Conservation (phyloP, 2,113 vertebrate species). For the Siphamia tubifer region DNA sequence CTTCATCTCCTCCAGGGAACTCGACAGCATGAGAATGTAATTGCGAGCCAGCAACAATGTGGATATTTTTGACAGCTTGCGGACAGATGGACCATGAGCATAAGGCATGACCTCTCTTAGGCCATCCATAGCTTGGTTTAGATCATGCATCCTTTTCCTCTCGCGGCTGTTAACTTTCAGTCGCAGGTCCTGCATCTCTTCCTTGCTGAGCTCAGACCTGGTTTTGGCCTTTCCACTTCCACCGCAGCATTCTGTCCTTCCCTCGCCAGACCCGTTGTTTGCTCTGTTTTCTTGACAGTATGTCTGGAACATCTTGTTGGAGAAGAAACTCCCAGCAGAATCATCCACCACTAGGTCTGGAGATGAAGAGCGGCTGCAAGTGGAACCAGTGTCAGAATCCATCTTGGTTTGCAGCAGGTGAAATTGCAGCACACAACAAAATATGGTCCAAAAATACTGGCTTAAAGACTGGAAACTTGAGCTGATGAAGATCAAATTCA, state of each 20-base stretch:
- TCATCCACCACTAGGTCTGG: slow-evolving; percentile 81
- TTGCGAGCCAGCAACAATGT: slow-evolving; percentile 84
- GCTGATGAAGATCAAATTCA: not conserved
- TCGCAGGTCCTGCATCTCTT: slow-evolving; percentile 79
- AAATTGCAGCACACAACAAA: not conserved
- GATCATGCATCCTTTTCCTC: slow-evolving; percentile 85
- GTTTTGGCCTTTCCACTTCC: slow-evolving; percentile 42
- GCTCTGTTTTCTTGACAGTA: slow-evolving; percentile 60
- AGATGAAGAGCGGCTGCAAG: slow-evolving; percentile 82
- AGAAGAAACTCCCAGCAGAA: slow-evolving; percentile 69
- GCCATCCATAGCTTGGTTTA: slow-evolving; percentile 86
- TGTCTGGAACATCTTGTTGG: slow-evolving; percentile 79
- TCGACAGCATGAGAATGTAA: slow-evolving; percentile 86
- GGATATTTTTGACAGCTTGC: slow-evolving; percentile 86
- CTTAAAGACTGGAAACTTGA: not conserved
- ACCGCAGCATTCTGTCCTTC: slow-evolving; percentile 9
- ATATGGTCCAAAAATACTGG: not conserved
- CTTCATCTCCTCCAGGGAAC: slow-evolving; percentile 86
- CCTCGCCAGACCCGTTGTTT: not conserved
- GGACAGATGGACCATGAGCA: slow-evolving; percentile 83
- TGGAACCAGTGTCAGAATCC: slow-evolving; percentile 81
- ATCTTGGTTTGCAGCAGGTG: slow-evolving; percentile 48
- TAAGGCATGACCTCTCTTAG: slow-evolving; percentile 86
- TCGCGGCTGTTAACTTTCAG: slow-evolving; percentile 86
- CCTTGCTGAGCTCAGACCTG: slow-evolving; percentile 60